phyloP scores from a whole-genome alignment of 2,113 vertebrate genomes.

The Halcyon senegalensis region DNA sequence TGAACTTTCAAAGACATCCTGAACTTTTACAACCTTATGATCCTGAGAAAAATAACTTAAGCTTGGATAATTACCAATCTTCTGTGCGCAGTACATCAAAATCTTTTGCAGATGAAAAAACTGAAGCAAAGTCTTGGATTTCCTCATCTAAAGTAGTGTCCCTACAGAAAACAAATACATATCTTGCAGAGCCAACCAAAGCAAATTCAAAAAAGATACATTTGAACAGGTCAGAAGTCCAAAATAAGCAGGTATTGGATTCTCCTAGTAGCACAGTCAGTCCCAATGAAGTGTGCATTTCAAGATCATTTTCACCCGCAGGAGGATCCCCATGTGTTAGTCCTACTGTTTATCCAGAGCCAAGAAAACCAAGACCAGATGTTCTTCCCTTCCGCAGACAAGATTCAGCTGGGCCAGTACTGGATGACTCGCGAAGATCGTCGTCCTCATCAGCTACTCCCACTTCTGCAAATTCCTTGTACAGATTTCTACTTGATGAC shows the following conservation, averaged over 20 bases:
- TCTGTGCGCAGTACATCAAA: constrained; percentile 59
- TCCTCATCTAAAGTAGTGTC: constrained; percentile 63
- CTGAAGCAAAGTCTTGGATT: constrained; percentile 44
- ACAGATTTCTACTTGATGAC: constrained; percentile 81
- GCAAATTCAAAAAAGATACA: constrained; percentile 46
- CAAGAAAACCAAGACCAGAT: constrained; percentile 81
- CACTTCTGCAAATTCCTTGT: constrained; percentile 76
- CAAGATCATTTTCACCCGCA: constrained; percentile 54
- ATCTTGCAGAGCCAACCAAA: constrained; percentile 68
- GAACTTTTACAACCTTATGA: constrained; percentile 92
- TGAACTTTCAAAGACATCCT: constrained; percentile 93
- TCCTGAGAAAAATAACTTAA: constrained; percentile 82
- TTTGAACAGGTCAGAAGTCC: constrained; percentile 59
- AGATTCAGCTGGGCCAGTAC: constrained; percentile 83
- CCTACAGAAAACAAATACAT: constrained; percentile 6
- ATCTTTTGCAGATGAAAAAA: constrained; percentile 51
- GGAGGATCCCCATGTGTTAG: constrained; percentile 46
- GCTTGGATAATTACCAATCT: constrained; percentile 63
- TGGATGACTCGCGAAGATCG: constrained; percentile 81
- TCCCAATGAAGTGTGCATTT: constrained; percentile 45
- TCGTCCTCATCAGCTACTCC: constrained; percentile 83
- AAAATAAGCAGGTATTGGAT: constrained; percentile 65
- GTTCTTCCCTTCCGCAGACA: constrained; percentile 88
- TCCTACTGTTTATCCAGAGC: constrained; percentile 75
- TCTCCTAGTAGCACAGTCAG: constrained; percentile 37